Evolutionary conservation across 2,113 vertebrate genomes (phyloP), one percentile per base, ranked within the genome.

Genomic region (Istiophorus platypterus): DNA sequence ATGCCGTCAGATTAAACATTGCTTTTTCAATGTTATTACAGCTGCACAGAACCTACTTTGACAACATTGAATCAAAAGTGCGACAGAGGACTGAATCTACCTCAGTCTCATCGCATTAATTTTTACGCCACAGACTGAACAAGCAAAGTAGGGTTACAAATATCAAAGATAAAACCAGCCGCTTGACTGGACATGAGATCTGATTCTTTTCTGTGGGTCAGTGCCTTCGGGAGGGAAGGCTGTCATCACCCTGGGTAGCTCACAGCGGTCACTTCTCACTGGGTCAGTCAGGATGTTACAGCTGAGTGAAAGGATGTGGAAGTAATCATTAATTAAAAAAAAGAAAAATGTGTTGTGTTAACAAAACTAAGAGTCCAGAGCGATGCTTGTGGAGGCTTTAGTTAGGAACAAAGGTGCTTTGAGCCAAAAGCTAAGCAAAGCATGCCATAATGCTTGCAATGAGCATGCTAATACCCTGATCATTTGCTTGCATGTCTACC

Each of bases 141-240:
- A 68, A 64, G 12, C 51, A 22, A 71, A 81, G 42, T 27, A 12
- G 24, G 58, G 20, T 27, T 20, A 29, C 31, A 18, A 58, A 80
- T 59, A 45, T 67, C 45, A 66, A 67, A 24, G 74, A 76, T 85
- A 66, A 86, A 82, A 73, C 58, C 80, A 34, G 70, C 83, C 51
- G 76, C 69, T 77, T 87, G 78, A 79, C 45, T 89, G 85, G 90
- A 84, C 76, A 76, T 39, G 49, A 49, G 83, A 73, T 80, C 52
- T 17, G 72, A 82, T 79, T 84, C 74, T 70, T 31, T 37, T 91
- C 85, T 88, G 81, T 80, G 80, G 87, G 89, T 91, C 82, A 89
- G 49, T 15, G 81, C 65, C 72, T 81, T 22, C 7, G 68, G 79
- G 68, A 68, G 58, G 37, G n/a, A 26, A 62, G 57, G 62, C 84